Base-by-base conservation (phyloP, 2,113 vertebrate genomes). In the Semicossyphus pulcher region DNA sequence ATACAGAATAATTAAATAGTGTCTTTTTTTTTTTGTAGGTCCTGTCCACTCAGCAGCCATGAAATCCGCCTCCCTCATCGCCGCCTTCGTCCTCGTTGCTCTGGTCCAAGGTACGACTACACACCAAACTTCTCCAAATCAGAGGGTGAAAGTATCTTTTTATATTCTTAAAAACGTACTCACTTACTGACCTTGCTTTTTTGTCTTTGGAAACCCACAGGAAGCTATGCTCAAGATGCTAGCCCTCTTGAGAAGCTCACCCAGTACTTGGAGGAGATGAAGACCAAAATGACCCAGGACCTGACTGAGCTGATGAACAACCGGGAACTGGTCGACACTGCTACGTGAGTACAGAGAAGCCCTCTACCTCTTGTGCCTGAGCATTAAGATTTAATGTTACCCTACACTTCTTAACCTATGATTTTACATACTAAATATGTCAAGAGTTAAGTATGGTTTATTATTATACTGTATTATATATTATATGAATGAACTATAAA, bases 31-130 rank as follows among this genome's bases (percentile, higher is more conserved):
- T 70, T 77, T 28, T 48, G 2, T 41, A 89, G 89, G 66, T 85
- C 67, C 34, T 11, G 37, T 63, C 78, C 80, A 63, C 42, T 80
- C 85, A 78, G 61, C 87, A 92, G 57, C 63, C 93, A 93, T 94
- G 93, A 94, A 92, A 78, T 80, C 83, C 83, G 65, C n/a, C n/a
- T n/a, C 79, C 65, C 66, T 92, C 59, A 71, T 93, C 12, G 89
- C 78, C 12, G 74, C 80, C 16, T 31, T 92, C 14, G 75, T 80
- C 7, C 56, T 83, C 58, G 77, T 93, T 4, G 90, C 87, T 25
- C 69, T 93, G 78, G 86, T 90, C 52, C 89, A 90, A 20, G 91
- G 92, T 92, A 28, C 5, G 29, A 59, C 8, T 20, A 4, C 31
- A 29, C 18, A 29, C 23, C 20, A 10, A 5, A 7, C 15, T 51